A percentile compares a stretch with the other conserved stretches of the same genome.
phyloP scores from a whole-genome alignment of 30 jellyfish, hydroid and myxozoan species.

The Sanderia malayensis region DNA sequence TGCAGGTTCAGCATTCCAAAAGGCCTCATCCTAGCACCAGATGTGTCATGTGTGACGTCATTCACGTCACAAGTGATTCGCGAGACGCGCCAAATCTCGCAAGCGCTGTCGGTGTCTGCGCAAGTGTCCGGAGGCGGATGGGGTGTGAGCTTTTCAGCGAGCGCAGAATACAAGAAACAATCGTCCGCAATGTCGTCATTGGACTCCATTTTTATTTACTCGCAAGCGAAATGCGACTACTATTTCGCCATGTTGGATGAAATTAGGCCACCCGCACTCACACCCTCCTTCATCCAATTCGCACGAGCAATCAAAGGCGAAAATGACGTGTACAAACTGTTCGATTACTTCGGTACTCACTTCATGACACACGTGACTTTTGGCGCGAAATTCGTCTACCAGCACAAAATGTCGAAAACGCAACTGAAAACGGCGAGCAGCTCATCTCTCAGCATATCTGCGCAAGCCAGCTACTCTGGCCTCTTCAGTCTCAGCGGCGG shows the following conservation, averaged over 20 bases:
- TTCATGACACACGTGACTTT: conserved; percentile 37
- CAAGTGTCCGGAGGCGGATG: conserved; percentile 58
- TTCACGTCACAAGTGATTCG: conserved; percentile 38
- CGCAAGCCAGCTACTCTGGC: conserved; percentile 48
- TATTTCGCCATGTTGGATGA: conserved; percentile 57
- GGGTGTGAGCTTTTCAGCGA: conserved; percentile 64
- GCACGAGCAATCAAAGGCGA: conserved; percentile 5
- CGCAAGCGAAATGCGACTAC: conserved; percentile 59
- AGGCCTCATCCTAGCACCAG: conserved; percentile 60
- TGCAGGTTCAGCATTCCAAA: conserved; percentile 56
- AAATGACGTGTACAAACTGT: conserved; percentile 35
- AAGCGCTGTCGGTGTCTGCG: conserved; percentile 33
- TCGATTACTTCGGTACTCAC: conserved; percentile 61
- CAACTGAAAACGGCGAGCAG: neutral
- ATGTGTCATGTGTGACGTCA: conserved; percentile 62
- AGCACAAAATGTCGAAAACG: conserved; percentile 45
- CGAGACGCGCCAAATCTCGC: conserved; percentile 32
- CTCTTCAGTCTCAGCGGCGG: conserved; percentile 31
- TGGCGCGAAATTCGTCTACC: conserved; percentile 61
- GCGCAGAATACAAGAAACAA: conserved; percentile 37
- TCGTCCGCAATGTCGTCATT: conserved; percentile 37
- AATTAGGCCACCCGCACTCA: conserved; percentile 41
- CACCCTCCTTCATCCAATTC: conserved; percentile 24
- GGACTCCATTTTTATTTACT: conserved; percentile 38
- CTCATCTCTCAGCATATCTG: conserved; percentile 7